Evolutionary conservation across 2,113 vertebrate species (phyloP).

Genomic region (Ursus arctos): DNA sequence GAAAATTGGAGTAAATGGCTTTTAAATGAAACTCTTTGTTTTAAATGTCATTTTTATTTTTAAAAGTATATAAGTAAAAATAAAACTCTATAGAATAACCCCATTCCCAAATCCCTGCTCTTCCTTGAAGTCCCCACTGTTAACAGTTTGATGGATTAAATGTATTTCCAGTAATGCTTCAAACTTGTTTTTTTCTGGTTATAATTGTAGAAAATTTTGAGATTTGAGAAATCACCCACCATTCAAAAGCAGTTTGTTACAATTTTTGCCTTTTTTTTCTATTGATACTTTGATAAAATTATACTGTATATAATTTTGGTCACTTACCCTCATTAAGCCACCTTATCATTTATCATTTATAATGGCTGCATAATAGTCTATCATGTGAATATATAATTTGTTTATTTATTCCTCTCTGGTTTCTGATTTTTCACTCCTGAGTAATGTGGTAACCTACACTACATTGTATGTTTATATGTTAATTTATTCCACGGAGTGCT

Average conservation of each 20-base stretch:
- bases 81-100: neutral
- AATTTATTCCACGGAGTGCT: neutral
- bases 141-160: slow-evolving; percentile 49
- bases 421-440: slow-evolving; percentile 50
- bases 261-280: slow-evolving; percentile 34
- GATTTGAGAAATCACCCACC: neutral
- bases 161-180: neutral
- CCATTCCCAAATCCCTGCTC: neutral
- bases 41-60: slow-evolving; percentile 29
- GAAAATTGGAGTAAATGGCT: neutral
- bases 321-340: neutral
- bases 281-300: neutral
- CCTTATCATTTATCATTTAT: neutral
- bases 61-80: neutral
- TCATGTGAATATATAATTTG: slow-evolving; percentile 26
- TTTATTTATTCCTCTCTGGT: neutral
- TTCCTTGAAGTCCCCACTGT: neutral
- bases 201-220: slow-evolving; percentile 14
- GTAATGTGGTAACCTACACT: neutral
- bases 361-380: neutral
- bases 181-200: slow-evolving; percentile 43
- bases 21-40: neutral
- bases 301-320: slow-evolving; percentile 15
- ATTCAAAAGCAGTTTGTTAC: slow-evolving; percentile 1
- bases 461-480: neutral